Base-by-base conservation (phyloP, 2,888 invertebrate genomes). In the Amorpha juglandis region DNA sequence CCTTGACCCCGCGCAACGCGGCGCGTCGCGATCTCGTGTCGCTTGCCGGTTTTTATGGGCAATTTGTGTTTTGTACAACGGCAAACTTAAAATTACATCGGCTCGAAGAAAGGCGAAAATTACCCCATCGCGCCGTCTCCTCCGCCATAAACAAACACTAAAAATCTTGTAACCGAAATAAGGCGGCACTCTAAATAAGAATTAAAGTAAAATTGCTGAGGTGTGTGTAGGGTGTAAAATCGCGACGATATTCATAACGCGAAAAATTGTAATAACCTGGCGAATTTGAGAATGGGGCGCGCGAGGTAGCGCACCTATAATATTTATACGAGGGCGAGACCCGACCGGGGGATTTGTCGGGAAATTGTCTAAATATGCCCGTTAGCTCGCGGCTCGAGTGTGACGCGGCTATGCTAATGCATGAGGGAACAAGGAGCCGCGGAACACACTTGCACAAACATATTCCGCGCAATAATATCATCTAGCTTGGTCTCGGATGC, bases 211-310 rank as follows among this genome's bases (percentile, higher is more conserved):
- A 92, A 92, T 92, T 91, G 92, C 84, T 88, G 91, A 91, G 91
- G 89, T 91, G 91, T 90, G 89, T n/a, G n/a, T n/a, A n/a, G n/a
- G n/a, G n/a, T n/a, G n/a, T n/a, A n/a, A n/a, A n/a, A n/a, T 78
- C 80, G 82, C 86, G 85, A 85, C 90, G 90, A 91, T 93, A 94
- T 94, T 93, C 93, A 93, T 94, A 93, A 93, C 85, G 92, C 89
- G 90, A 90, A 89, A 93, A 93, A 93, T 93, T 93, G 92, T 93
- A 93, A 93, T 93, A 91, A 92, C 92, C 91, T 85, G 81, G 84
- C 79, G 87, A 84, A 87, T 89, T 87, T 88, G 84, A 82, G 83
- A 74, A 80, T 79, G 82, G 87, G 87, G 86, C 81, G 83, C 78
- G 80, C 78, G 81, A 82, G 84, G 84, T 83, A 84, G 82, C 80